Evolutionary conservation across 1,140 invertebrate genomes (phyloP), one percentile per base, ranked within the genome.

Genomic region (Heliconius melpomene): DNA sequence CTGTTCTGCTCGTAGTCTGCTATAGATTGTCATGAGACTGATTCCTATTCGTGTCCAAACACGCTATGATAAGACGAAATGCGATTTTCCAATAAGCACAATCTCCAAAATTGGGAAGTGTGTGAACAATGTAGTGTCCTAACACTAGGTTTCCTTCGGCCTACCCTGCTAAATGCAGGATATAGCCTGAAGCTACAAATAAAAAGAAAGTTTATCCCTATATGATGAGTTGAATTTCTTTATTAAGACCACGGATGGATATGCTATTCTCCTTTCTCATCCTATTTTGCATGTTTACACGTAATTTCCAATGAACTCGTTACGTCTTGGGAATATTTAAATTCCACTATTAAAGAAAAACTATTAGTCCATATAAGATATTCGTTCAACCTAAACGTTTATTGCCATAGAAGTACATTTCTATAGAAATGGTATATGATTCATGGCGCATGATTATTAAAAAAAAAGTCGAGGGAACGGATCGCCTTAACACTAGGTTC

Each of bases 221-320:
- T 46, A 16, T 16, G 13, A 46, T 6, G 13, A 16, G 40, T 46
- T 46, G 16, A 46, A 16, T 46, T 46, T 46, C 40, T 46, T 46
- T 46, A 16, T 46, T 16, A 46, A 46, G 13, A 46, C 40, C 13
- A 40, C 40, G 40, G 40, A 40, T 40, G 13, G 13, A 46, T 3
- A 46, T 46, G 16, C 40, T 16, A 46, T 46, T 46, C 40, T 52
- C 18, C 7, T 23, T 57, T 57, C n/a, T 57, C 60, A 16, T 29
- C 23, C 60, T 16, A 9, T 29, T 66, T 66, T 66, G 29, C 60
- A 66, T 66, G 16, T 66, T 26, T 26, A 26, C 26, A 66, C 11
- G 26, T 66, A 66, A 29, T 66, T 66, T 66, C 60, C 60, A 29
- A 66, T 66, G 60, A 66, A 66, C 60, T 66, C 60, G 60, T 66